These are phyloP conservation scores for Apamea sordens DNA, from an alignment of 2,888 invertebrate genomes.

Conservation along the genomic window DNA sequence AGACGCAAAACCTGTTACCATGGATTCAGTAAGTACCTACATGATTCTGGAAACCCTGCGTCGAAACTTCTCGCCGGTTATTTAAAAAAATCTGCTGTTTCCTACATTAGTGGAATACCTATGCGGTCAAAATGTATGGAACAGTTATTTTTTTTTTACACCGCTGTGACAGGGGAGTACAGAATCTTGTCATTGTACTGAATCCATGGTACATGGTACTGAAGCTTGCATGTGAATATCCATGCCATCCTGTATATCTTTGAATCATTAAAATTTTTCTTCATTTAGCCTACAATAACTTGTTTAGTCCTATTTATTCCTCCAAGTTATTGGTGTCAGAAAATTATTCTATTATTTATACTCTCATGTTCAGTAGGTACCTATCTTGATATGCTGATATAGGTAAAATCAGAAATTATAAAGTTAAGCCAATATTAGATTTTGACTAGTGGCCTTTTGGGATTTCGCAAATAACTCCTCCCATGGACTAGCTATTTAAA, in stretches of 20 bases:
- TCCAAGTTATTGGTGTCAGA: neutral
- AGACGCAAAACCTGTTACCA: neutral
- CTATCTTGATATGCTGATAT: no score
- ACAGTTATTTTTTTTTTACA: no score
- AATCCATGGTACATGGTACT: no score
- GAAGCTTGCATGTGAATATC: no score
- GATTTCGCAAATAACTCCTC: neutral
- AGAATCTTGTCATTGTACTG: no score
- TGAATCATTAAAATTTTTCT: neutral
- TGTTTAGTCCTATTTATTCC: neutral
- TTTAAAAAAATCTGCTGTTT: no score
- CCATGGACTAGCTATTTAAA: neutral
- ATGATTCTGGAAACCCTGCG: no score
- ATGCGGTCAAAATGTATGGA: no score
- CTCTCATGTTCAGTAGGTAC: neutral
- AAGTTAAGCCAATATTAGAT: neutral
- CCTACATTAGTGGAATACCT: no score
- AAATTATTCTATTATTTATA: neutral
- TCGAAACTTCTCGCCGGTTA: no score
- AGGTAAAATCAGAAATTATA: neutral
- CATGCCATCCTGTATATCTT: neutral
- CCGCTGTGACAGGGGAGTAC: no score
- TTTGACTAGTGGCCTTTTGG: neutral
- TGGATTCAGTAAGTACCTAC: no score
- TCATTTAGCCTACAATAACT: neutral